Percentiles rank a stretch among this genome's conserved stretches.
phyloP scores from a whole-genome alignment of 2,888 invertebrate genomes.

The Lasioglossum calceatum region DNA sequence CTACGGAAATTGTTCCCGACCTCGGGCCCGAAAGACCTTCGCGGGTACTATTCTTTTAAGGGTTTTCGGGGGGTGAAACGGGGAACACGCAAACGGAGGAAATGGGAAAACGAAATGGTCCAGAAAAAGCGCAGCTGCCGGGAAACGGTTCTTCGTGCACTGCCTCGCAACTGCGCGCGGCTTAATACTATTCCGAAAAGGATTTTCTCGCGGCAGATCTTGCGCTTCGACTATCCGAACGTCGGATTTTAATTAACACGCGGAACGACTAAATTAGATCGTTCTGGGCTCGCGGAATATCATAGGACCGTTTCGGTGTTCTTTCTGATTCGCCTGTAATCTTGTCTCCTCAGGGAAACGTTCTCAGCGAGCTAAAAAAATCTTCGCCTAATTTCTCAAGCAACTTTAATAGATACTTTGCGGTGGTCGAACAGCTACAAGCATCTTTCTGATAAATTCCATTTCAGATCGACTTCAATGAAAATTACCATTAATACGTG shows the following conservation, averaged over 20 bases:
- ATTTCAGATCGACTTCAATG: no score
- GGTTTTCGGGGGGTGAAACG: conserved; percentile 22
- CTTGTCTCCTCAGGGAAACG: no score
- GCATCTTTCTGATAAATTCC: no score
- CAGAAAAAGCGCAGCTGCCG: conserved; percentile 39
- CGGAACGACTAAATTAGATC: background rate
- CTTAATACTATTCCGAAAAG: background rate
- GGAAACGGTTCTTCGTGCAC: conserved; percentile 32
- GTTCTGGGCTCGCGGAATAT: background rate
- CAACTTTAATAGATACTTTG: no score
- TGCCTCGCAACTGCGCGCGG: conserved; percentile 24
- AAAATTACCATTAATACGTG: no score
- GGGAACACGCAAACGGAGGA: conserved; percentile 28
- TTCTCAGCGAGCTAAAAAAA: no score
- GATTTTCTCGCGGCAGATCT: background rate
- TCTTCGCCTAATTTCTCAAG: no score
- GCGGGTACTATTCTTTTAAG: conserved; percentile 45
- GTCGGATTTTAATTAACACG: background rate
- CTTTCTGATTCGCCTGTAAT: background rate
- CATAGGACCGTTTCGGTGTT: background rate
- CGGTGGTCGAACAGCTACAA: background rate
- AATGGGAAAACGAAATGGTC: conserved; percentile 40
- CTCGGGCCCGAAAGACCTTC: conserved; percentile 42
- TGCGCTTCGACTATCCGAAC: background rate
- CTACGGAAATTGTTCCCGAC: conserved; percentile 41